These are phyloP conservation scores for Fragum fragum DNA, from an alignment of 2,888 invertebrate genomes.

Conservation along the genomic window DNA sequence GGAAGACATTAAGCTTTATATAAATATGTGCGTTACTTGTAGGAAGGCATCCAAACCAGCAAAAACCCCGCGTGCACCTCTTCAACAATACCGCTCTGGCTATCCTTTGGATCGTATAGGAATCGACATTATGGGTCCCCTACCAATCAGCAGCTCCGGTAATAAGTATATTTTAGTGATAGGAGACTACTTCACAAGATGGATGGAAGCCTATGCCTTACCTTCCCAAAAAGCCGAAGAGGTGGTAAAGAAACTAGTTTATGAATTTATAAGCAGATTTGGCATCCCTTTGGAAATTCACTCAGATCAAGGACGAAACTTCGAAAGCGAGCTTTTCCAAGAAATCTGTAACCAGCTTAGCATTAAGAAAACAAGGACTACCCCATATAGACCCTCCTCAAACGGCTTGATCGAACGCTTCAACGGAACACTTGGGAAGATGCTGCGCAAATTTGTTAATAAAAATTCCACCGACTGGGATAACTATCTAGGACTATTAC, in stretches of 20 bases:
- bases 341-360: conserved; percentile 43
- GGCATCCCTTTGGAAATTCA: conserved; percentile 36
- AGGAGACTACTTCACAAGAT: conserved; percentile 42
- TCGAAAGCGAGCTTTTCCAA: conserved; percentile 27
- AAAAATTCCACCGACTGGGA: conserved; percentile 41
- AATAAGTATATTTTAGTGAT: conserved; percentile 38
- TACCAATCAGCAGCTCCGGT: conserved; percentile 20
- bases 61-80: conserved; percentile 37
- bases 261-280: conserved; percentile 30
- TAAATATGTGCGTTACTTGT: conserved; percentile 29
- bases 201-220: conserved; percentile 35
- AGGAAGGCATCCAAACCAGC: conserved; percentile 6
- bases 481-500: conserved; percentile 6
- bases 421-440: conserved; percentile 47
- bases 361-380: conserved; percentile 45
- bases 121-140: conserved; percentile 30
- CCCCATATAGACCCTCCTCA: conserved; percentile 36
- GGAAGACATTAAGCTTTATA: not conserved
- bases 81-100: conserved; percentile 26
- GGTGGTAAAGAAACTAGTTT: not conserved
- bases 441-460: conserved; percentile 56
- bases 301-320: conserved; percentile 42
- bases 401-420: conserved; percentile 48
- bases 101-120: conserved; percentile 43
- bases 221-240: conserved; percentile 20